A percentile compares a stretch with the other conserved stretches of the same genome.
Evolutionary conservation across 2,888 invertebrate genomes (phyloP).

Genomic region (Megamerina dolium): DNA sequence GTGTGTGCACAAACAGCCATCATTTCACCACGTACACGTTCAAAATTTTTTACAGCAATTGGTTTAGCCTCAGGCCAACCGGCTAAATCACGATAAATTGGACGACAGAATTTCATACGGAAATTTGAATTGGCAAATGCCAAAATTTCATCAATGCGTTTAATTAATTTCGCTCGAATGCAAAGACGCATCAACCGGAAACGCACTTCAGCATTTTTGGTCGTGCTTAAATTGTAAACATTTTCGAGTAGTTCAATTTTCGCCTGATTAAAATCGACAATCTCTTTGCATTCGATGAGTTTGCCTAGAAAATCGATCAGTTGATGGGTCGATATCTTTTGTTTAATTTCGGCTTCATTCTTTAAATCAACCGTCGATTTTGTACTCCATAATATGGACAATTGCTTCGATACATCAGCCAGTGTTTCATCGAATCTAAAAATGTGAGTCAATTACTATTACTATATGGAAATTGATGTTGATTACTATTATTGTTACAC

Average conservation of each 20-base stretch:
- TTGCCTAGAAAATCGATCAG: slow-evolving; percentile 63
- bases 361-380: slow-evolving; percentile 49
- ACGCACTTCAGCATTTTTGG: slow-evolving; percentile 73
- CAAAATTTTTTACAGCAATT: slow-evolving; percentile 66
- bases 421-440: slow-evolving; percentile 63
- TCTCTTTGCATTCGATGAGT: slow-evolving; percentile 54
- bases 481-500: slow-evolving; percentile 42
- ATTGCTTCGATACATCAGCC: slow-evolving; percentile 55
- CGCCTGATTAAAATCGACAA: slow-evolving; percentile 53
- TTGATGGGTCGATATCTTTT: slow-evolving; percentile 59
- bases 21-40: slow-evolving; percentile 65
- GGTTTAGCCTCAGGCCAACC: slow-evolving; percentile 68
- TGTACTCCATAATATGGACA: slow-evolving; percentile 56
- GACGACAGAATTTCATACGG: slow-evolving; percentile 86
- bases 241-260: slow-evolving; percentile 54
- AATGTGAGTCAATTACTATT: no score
- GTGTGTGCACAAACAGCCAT: slow-evolving; percentile 75
- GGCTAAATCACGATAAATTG: slow-evolving; percentile 79
- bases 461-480: neutral
- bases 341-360: slow-evolving; percentile 53
- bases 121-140: slow-evolving; percentile 78
- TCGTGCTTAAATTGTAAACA: slow-evolving; percentile 59
- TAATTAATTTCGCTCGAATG: slow-evolving; percentile 65
- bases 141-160: slow-evolving; percentile 62
- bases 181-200: slow-evolving; percentile 73